Percentiles rank a stretch among this genome's conserved stretches.
These are phyloP conservation scores for Limnephilus lunatus DNA, from an alignment of 2,888 invertebrate genomes.

Conservation along the genomic window DNA sequence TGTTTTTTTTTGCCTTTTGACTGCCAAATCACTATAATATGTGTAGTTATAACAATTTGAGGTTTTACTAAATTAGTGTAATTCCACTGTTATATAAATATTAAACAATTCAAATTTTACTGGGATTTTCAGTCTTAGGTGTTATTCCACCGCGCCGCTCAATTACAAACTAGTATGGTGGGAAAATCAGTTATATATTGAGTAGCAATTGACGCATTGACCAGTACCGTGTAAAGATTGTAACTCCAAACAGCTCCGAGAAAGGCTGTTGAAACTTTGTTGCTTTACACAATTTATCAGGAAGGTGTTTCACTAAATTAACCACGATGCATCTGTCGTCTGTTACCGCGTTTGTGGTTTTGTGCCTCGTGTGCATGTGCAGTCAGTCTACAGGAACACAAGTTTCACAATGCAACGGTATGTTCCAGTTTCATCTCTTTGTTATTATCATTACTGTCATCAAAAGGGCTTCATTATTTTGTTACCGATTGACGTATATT, in stretches of 20 bases:
- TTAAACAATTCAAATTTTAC: no score
- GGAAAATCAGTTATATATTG: constrained; percentile 37
- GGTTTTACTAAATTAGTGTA: no score
- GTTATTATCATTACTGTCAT: neutral
- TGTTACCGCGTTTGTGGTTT: constrained; percentile 5
- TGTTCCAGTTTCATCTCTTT: neutral
- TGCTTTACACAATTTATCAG: neutral
- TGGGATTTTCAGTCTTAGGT: neutral
- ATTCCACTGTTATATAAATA: no score
- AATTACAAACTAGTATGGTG: constrained; percentile 6
- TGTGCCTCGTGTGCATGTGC: constrained; percentile 6
- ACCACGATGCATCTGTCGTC: neutral
- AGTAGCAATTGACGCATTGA: constrained; percentile 4
- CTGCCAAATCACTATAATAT: no score
- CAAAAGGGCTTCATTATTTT: neutral
- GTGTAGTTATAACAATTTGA: no score
- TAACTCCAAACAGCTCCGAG: neutral
- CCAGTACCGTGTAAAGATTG: neutral
- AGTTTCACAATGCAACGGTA: constrained; percentile 47
- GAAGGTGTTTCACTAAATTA: neutral
- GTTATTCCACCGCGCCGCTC: neutral
- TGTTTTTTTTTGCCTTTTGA: no score
- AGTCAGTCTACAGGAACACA: constrained; percentile 16
- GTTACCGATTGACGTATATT: neutral
- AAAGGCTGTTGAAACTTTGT: neutral